Base-by-base conservation (phyloP, 2,888 invertebrate genomes). In the Pachydiplax longipennis region DNA sequence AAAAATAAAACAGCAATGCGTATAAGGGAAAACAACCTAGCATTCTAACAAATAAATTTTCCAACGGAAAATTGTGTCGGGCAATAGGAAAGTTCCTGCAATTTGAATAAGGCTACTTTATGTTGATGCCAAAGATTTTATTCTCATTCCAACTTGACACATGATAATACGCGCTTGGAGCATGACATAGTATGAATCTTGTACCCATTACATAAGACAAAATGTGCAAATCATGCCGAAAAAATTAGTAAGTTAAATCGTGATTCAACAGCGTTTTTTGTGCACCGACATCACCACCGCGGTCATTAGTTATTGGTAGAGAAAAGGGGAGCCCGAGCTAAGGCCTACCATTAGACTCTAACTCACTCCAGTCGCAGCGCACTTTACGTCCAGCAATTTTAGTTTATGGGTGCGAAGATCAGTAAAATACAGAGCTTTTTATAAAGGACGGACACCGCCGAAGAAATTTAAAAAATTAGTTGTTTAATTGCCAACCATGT, bases 171-270 rank as follows among this genome's bases (percentile, higher is more conserved):
- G 61, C 58, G 87, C 87, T 87, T 87, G 35, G 87, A 61, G 87
- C 87, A 87, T 87, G 87, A 87, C 87, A 22, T 61, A 37, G 87
- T 87, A 61, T 65, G 87, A 87, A 87, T 87, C 87, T 40, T 87
- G 87, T 37, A 37, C 87, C 87, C 87, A 87, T 87, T 87, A 87
- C 37, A 18, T 87, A 87, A 87, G 65, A 37, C 61, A 53, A 61
- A 87, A 87, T 87, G 61, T 87, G 87, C 87, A 87, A 87, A 61
- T 87, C 87, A 87, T 40, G 61, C 87, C 58, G 87, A 87, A 87
- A 87, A 87, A 87, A 87, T 40, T 65, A 65, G 87, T 37, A 10
- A 65, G 40, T 65, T 87, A 37, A 87, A 87, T 87, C 87, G 58
- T 61, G 87, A 87, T 65, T 87, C 87, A 87, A 87, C 87, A 65